Conservation (phyloP, 2,888 invertebrate species). For the Sinodicranocentrus sp. region DNA sequence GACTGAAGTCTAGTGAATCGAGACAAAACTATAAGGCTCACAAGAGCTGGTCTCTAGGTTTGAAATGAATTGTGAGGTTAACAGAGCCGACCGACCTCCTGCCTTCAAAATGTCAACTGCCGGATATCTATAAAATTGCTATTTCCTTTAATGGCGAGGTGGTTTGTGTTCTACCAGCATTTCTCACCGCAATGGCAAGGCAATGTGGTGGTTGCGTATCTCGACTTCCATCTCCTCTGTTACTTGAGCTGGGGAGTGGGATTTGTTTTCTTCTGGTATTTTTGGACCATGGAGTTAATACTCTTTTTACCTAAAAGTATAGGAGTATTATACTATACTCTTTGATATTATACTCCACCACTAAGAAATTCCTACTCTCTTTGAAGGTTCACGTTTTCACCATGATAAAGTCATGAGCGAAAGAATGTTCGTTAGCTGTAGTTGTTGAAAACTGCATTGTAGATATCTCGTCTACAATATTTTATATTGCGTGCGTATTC, state of each 20-base stretch:
- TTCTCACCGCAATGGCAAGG: constrained; percentile 24
- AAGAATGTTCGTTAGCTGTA: no score
- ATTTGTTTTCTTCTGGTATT: constrained; percentile 17
- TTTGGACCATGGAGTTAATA: background rate
- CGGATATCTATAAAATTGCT: constrained; percentile 31
- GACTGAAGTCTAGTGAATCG: constrained; percentile 19
- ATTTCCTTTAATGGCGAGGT: background rate
- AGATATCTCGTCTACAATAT: no score
- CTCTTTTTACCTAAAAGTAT: no score
- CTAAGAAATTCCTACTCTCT: no score
- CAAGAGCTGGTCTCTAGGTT: background rate
- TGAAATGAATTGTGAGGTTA: constrained; percentile 36
- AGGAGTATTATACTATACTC: no score
- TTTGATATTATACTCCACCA: no score
- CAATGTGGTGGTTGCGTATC: background rate
- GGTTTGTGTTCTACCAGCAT: background rate
- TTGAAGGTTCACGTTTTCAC: no score
- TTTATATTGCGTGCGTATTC: no score
- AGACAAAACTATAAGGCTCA: background rate
- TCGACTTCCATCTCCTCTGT: background rate
- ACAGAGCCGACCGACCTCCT: constrained; percentile 29
- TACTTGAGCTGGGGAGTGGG: constrained; percentile 15
- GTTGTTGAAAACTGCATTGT: no score
- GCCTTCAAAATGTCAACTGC: constrained; percentile 45
- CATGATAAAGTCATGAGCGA: no score